Base-by-base conservation (phyloP, 2,113 vertebrate species). In the Antigone vipio region DNA sequence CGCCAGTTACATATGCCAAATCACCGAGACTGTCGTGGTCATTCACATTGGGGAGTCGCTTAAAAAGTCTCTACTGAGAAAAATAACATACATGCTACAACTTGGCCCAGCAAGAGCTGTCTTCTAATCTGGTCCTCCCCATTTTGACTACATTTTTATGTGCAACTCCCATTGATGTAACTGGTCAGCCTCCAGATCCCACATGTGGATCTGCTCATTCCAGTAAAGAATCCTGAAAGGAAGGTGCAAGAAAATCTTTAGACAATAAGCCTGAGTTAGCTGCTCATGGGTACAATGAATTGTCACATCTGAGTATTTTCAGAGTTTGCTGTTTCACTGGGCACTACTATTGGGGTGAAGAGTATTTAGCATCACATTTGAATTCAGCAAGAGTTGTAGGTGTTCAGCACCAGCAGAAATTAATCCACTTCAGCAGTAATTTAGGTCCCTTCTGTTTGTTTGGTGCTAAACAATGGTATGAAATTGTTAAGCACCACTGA, bases 391-490 rank as follows among this genome's bases (percentile, higher is more conserved):
- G 84, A 79, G 81, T 20, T 76, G 66, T 82, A 95, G 60, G 29
- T 85, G 73, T 78, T 97, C 62, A 50, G 82, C 66, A 85, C 42
- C 0, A 1, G 47, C 6, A 71, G 94, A 91, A 96, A 93, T 95
- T 89, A 94, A 96, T 91, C 74, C 69, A 80, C 77, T 95, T 95
- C 77, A 94, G 72, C 68, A 78, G 73, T 92, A 95, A 95, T 94
- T 96, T 93, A 76, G 42, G 53, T 87, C 62, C 92, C 91, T 94
- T 92, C 89, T 96, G 94, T 93, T 96, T 95, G 53, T 92, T 85
- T 93, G 91, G 77, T 96, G 77, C 26, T 66, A 69, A 96, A 95
- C 92, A 96, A 93, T 88, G 27, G 45, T 26, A 87, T 47, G 77
- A 95, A 95, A 96, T 92, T 92, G 83, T 84, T 89, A 91, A 93